phyloP scores from a whole-genome alignment of 2,113 vertebrate genomes.

The Alligator mississippiensis region DNA sequence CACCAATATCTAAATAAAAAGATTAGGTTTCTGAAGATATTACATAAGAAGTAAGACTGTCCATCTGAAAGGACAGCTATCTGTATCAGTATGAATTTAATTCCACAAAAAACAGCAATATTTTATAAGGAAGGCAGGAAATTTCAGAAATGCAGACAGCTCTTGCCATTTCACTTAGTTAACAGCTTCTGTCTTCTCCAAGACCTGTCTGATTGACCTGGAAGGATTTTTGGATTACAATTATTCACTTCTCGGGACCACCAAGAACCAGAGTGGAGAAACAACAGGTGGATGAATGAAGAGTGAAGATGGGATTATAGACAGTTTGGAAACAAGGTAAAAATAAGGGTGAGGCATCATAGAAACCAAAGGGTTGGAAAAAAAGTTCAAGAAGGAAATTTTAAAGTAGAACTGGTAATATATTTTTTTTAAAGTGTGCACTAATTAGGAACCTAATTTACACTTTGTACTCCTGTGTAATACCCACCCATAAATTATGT shows the following conservation, averaged over 20 bases:
- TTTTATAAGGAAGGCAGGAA: not conserved
- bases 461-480: not conserved
- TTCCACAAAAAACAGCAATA: too few relatives aligned
- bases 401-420: not conserved
- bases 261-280: rapidly evolving
- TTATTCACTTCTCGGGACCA: not conserved
- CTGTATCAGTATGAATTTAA: not conserved
- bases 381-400: not conserved
- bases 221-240: not conserved
- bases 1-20: not conserved
- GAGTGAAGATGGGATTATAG: not conserved
- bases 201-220: not conserved
- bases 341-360: not conserved
- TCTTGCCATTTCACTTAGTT: not conserved
- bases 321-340: not conserved
- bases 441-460: not conserved
- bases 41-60: not conserved
- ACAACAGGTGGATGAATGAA: not conserved
- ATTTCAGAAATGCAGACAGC: not conserved
- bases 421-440: not conserved
- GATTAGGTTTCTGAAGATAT: not conserved
- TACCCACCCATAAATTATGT: not conserved
- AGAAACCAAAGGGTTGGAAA: not conserved
- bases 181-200: not conserved
- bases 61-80: not conserved